A percentile compares a stretch with the other conserved stretches of the same genome.
Conservation (phyloP, 1,140 invertebrate species). For the Oryzaephilus surinamensis region DNA sequence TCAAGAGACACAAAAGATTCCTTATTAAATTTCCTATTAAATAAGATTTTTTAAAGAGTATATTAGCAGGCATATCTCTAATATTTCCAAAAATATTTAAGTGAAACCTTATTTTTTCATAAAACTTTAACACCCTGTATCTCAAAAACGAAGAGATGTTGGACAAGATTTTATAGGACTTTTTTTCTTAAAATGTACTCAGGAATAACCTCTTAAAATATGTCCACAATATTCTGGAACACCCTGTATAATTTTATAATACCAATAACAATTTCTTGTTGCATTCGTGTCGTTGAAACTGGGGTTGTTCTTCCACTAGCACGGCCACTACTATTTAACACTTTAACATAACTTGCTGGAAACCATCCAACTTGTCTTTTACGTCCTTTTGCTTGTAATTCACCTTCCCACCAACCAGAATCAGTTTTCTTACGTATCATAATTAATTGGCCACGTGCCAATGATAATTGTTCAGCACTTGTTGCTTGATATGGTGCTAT, state of each 20-base stretch:
- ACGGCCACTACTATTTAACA: slow-evolving; percentile 51
- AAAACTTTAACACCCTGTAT: too few species aligned
- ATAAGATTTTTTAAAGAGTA: too few species aligned
- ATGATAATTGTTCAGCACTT: slow-evolving; percentile 78
- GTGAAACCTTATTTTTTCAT: too few species aligned
- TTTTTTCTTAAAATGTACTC: background rate
- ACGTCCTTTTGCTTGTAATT: slow-evolving; percentile 92
- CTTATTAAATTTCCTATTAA: too few species aligned
- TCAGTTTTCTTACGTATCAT: slow-evolving; percentile 93
- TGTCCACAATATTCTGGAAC: too few species aligned
- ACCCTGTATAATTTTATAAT: too few species aligned
- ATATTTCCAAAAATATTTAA: too few species aligned
- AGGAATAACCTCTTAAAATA: background rate
- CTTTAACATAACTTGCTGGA: slow-evolving; percentile 93
- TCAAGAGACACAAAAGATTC: too few species aligned
- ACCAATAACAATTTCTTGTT: slow-evolving; percentile 45
- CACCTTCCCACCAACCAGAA: slow-evolving; percentile 99
- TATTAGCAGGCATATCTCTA: too few species aligned
- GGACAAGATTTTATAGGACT: too few species aligned
- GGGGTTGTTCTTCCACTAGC: slow-evolving; percentile 63
- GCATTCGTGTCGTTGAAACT: slow-evolving; percentile 50
- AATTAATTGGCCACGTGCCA: slow-evolving; percentile 88
- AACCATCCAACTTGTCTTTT: slow-evolving; percentile 95
- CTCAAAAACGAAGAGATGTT: too few species aligned
- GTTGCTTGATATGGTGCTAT: slow-evolving; percentile 81